Evolutionary conservation across 1,140 invertebrate species (phyloP), one percentile per base, ranked within the genome.

Genomic region (Lordiphosa clarofinis): DNA sequence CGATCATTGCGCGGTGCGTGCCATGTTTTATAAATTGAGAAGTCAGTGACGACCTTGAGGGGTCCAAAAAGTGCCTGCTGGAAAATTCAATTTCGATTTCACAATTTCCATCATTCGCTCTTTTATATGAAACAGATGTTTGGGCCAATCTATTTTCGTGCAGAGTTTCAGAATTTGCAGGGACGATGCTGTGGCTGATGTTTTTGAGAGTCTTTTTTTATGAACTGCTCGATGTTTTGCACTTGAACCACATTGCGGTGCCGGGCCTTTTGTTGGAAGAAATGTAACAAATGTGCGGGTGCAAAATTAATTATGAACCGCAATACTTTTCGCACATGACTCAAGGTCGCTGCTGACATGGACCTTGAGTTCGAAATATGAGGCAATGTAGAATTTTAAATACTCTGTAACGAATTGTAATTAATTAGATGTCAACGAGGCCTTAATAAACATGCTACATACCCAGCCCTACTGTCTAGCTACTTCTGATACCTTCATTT

Each of bases 101-200:
- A 24, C 52, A 56, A 52, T 58, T 56, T 12, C 13, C 46, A 36
- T 28, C 47, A 7, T 37, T 5, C 39, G 56, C 13, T 43, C n/a
- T 60, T 73, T 81, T 72, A 81, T 76, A 82, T 31, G 56, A 81
- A 84, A 54, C 76, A 81, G 76, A 81, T 81, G 76, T 61, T 57
- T 33, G 36, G 52, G 31, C 21, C 35, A 38, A 38, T 75, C 76
- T 82, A 81, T 81, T 81, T 81, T 71, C 11, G 53, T 43, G 58
- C 69, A 60, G 48, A 64, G 57, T 56, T 62, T 61, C 42, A 10
- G 49, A 78, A 62, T 58, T 66, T 48, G 58, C 56, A 56, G 47
- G 43, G 39, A 42, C n/a, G 39, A 43, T 19, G 21, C 10, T 12
- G 6, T 7, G 8, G 37, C 6, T 31, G 43, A 11, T 63, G 56